These are phyloP conservation scores for Etheostoma cragini DNA, from an alignment of 2,113 vertebrate genomes.

Conservation along the genomic window DNA sequence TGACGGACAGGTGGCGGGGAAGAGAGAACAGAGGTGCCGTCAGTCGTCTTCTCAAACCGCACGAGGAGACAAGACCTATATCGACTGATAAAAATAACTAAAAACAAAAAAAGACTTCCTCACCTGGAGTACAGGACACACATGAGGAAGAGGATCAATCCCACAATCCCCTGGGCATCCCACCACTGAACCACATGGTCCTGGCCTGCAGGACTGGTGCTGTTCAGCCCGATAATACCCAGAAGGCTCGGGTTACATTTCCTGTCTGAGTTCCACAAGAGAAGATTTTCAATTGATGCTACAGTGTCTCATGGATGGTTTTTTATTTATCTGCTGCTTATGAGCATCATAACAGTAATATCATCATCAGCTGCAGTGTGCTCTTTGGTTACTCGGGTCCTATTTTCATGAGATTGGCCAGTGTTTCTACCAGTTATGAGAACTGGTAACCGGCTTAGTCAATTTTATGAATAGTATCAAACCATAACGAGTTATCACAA, in stretches of 20 bases:
- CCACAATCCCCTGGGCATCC: constrained; percentile 98
- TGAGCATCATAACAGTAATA: no score
- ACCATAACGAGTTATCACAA: no score
- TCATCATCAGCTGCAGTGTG: no score
- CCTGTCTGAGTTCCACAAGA: constrained; percentile 84
- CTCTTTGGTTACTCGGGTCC: no score
- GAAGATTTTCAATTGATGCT: not conserved
- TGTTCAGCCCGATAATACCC: constrained; percentile 94
- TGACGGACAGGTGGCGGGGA: constrained; percentile 57
- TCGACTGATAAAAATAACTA: no score
- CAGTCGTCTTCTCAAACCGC: not conserved
- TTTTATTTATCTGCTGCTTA: no score
- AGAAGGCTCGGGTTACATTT: constrained; percentile 96
- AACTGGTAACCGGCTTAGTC: no score
- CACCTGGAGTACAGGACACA: constrained; percentile 99
- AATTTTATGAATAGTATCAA: no score
- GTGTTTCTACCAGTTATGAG: no score
- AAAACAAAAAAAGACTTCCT: not conserved
- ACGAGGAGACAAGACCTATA: not conserved
- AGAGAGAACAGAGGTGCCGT: not conserved
- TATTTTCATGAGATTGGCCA: no score
- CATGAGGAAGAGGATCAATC: constrained; percentile 93
- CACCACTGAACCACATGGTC: constrained; percentile 95
- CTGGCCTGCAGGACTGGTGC: constrained; percentile 85
- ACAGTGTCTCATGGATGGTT: not conserved